Conservation (phyloP, 1,140 invertebrate genomes). For the Drosophila auraria region DNA sequence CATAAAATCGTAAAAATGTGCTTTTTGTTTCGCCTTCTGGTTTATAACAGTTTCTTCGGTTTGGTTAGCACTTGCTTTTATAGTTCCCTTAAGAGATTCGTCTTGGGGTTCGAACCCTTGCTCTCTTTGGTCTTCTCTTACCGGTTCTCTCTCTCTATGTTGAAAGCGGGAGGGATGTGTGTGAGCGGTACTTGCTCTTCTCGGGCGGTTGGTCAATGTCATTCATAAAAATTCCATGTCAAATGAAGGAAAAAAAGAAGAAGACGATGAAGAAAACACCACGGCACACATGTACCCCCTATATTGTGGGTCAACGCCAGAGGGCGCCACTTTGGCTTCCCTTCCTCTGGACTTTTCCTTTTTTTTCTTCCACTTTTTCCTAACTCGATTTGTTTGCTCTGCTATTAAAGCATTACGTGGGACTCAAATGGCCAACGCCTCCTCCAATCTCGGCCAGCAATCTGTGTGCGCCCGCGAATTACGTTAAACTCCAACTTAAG, state of each 20-base stretch:
- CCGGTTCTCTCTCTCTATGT: background rate
- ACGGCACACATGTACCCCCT: conserved; percentile 21
- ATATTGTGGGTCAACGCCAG: conserved; percentile 72
- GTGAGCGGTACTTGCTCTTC: conserved; percentile 19
- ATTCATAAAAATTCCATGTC: conserved; percentile 79
- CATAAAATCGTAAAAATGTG: conserved; percentile 57
- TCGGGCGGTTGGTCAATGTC: conserved; percentile 69
- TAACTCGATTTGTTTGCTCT: conserved; percentile 44
- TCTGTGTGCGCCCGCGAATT: conserved; percentile 25
- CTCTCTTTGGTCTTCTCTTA: conserved; percentile 8
- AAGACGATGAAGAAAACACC: conserved; percentile 10
- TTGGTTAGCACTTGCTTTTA: conserved; percentile 41
- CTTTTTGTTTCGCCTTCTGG: conserved; percentile 30
- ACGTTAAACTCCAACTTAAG: conserved; percentile 30
- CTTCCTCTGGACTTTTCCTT: background rate
- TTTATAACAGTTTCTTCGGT: conserved; percentile 58
- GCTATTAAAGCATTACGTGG: conserved; percentile 53
- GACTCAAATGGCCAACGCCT: conserved; percentile 44
- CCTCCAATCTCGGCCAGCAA: conserved; percentile 42
- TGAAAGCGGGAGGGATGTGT: conserved; percentile 24
- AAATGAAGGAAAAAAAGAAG: conserved; percentile 22
- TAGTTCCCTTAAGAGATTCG: conserved; percentile 26
- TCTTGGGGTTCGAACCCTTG: conserved; percentile 19
- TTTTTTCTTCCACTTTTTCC: conserved; percentile 4
- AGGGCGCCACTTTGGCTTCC: conserved; percentile 46